Base-by-base conservation (phyloP, 2,888 invertebrate species). In the Habrosyne pyritoides region DNA sequence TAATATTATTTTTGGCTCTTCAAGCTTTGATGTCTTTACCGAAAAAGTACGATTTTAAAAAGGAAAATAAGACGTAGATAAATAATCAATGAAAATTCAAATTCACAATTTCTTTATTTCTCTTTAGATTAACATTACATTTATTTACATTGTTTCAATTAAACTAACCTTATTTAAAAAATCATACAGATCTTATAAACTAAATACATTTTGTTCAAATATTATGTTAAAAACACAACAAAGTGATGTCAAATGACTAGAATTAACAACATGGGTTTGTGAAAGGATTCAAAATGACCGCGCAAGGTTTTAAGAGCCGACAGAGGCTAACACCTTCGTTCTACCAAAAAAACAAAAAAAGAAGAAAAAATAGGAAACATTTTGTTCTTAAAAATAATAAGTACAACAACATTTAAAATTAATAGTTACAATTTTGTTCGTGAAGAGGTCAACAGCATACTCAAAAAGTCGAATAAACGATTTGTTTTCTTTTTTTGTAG, bases 221-320 rank as follows among this genome's bases (percentile, higher is more conserved):
- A 55, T 33, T 52, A 28, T 55, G 36, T 50, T 54, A 42, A 47
- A 64, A 28, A 49, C 53, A 28, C 24, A 42, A 47, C 53, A 55
- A 61, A 71, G 69, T 75, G 75, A 77, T 77, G 75, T 67, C 63
- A 54, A 68, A 71, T 83, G 82, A 83, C 82, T 83, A 83, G 82
- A 83, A 70, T 56, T 64, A 70, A 71, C 54, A 68, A 61, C 61
- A 59, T 52, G 53, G 28, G 3, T 50, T 50, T 22, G 28, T 28
- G 28, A 28, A 24, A 14, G 7, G 26, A 21, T 52, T 46, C 10
- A 47, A 47, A 6, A 21, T 10, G 18, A n/a, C n/a, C n/a, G n/a
- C n/a, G n/a, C n/a, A n/a, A n/a, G n/a, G n/a, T n/a, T n/a, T n/a
- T n/a, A n/a, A n/a, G n/a, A n/a, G n/a, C n/a, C n/a, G n/a, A n/a